Conservation (phyloP, 1,140 invertebrate species). For the Drosophila bipectinata region DNA sequence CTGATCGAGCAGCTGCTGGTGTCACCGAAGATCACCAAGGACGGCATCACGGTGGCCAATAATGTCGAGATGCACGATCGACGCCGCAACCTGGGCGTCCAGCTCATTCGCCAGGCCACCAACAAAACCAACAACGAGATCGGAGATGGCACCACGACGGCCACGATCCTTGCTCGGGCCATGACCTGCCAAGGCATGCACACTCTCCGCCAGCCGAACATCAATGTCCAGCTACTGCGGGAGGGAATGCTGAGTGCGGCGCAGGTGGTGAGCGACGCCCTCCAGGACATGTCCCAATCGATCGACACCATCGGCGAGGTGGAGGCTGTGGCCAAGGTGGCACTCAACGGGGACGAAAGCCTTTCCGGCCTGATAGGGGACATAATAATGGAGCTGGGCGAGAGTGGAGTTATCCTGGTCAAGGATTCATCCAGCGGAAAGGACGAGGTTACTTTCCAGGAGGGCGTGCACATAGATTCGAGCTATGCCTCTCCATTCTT, state of each 20-base stretch:
- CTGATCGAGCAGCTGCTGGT: conserved; percentile 98
- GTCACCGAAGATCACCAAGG: conserved; percentile 98
- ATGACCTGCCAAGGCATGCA: conserved; percentile 96
- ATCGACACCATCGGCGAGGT: conserved; percentile 97
- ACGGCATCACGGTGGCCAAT: conserved; percentile 98
- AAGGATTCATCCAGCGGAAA: conserved; percentile 89
- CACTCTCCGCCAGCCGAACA: conserved; percentile 85
- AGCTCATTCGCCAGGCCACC: conserved; percentile 97
- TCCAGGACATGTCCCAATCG: conserved; percentile 92
- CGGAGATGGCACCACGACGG: conserved; percentile 97
- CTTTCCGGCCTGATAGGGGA: conserved; percentile 97
- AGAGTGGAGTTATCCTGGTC: conserved; percentile 97
- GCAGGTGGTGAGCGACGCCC: conserved; percentile 90
- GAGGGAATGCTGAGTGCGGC: conserved; percentile 95
- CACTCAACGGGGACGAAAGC: conserved; percentile 94
- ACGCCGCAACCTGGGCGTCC: conserved; percentile 97
- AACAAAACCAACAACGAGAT: conserved; percentile 98
- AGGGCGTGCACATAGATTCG: conserved; percentile 98
- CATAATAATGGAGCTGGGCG: conserved; percentile 92
- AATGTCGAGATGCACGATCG: conserved; percentile 94
- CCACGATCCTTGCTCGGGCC: conserved; percentile 95
- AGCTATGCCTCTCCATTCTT: conserved; percentile 99
- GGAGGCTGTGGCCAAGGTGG: conserved; percentile 98
- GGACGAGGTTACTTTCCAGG: conserved; percentile 96
- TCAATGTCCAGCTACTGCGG: conserved; percentile 97